These are phyloP conservation scores for Athrips mouffetella DNA, from an alignment of 2,888 invertebrate species.

Conservation along the genomic window DNA sequence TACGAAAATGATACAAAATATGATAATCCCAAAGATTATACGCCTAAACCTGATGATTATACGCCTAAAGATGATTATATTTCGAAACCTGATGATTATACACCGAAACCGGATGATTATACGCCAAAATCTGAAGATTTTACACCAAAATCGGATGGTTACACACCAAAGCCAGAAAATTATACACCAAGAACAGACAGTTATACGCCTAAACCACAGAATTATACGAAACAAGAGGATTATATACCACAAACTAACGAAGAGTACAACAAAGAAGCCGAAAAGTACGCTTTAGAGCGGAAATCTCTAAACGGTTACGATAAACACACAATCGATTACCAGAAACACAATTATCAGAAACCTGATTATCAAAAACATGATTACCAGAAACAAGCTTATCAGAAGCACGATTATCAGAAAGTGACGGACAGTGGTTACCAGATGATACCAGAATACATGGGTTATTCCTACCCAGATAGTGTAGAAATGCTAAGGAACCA, in stretches of 20 bases:
- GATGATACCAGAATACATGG: constrained; percentile 8
- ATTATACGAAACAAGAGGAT: constrained; percentile 59
- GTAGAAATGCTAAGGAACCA: constrained; percentile 57
- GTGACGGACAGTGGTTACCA: constrained; percentile 25
- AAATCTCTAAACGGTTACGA: constrained; percentile 54
- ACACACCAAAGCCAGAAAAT: constrained; percentile 22
- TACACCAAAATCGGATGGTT: background rate
- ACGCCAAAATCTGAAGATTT: background rate
- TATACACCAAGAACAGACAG: constrained; percentile 32
- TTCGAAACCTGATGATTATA: background rate
- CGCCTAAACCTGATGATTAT: background rate
- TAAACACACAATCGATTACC: constrained; percentile 35
- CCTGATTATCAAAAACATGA: background rate
- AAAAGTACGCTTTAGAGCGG: constrained; percentile 60
- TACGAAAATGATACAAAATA: constrained; percentile 15
- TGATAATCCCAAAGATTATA: background rate
- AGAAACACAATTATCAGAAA: constrained; percentile 29
- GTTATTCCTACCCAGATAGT: constrained; percentile 36
- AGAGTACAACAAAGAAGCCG: constrained; percentile 67
- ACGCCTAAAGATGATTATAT: too few relatives aligned
- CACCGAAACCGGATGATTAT: background rate
- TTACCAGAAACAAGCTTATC: constrained; percentile 29
- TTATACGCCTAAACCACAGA: constrained; percentile 52
- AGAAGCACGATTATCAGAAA: constrained; percentile 36
- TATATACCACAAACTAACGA: constrained; percentile 65